Evolutionary conservation across 2,888 invertebrate species (phyloP).

Genomic region (Rhingia campestris): DNA sequence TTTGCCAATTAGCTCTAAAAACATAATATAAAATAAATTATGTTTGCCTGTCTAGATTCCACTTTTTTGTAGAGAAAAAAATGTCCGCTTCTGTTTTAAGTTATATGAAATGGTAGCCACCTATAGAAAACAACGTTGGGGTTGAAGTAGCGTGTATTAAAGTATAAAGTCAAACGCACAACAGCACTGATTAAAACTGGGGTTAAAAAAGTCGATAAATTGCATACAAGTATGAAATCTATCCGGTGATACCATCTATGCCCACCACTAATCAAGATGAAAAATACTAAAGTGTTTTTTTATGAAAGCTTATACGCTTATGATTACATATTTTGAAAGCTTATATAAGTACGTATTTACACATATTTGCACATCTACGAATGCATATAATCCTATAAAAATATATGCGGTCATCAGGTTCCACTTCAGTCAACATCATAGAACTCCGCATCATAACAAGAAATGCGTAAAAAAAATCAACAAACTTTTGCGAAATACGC

Average conservation of each 20-base stretch:
- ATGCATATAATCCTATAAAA: slow-evolving; percentile 8
- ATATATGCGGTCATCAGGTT: slow-evolving; percentile 33
- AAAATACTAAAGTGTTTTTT: slow-evolving; percentile 30
- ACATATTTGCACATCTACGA: not conserved
- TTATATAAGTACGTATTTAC: slow-evolving; percentile 15
- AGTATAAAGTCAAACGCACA: too few species aligned
- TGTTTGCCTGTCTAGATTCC: too few species aligned
- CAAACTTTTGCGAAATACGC: slow-evolving; percentile 28
- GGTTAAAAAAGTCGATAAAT: slow-evolving; percentile 40
- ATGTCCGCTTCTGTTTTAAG: too few species aligned
- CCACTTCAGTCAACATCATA: slow-evolving; percentile 26
- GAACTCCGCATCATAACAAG: slow-evolving; percentile 30
- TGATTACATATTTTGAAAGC: slow-evolving; percentile 29
- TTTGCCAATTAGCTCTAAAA: too few species aligned
- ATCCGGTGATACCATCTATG: slow-evolving; percentile 18
- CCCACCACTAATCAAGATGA: slow-evolving; percentile 25
- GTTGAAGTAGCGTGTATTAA: too few species aligned
- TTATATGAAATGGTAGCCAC: too few species aligned
- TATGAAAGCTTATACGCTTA: slow-evolving; percentile 34
- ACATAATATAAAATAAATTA: too few species aligned
- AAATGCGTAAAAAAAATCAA: slow-evolving; percentile 32
- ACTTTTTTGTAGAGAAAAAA: too few species aligned
- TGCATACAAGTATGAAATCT: slow-evolving; percentile 29
- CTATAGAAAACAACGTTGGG: too few species aligned
- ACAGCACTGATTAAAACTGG: slow-evolving; percentile 6